Conservation (phyloP, 2,888 invertebrate genomes). For the Celastrina argiolus region DNA sequence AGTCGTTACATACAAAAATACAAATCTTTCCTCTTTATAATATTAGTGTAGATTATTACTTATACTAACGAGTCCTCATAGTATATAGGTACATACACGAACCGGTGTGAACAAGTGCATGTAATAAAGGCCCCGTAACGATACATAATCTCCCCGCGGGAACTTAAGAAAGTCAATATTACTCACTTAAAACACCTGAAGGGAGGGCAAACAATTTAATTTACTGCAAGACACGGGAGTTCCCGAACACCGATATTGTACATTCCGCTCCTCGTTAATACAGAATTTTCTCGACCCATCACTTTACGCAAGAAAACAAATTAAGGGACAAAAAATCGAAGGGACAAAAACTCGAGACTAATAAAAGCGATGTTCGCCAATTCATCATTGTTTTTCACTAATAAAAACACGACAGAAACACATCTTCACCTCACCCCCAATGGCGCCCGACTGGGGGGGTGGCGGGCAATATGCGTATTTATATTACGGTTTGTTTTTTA, state of each 20-base stretch:
- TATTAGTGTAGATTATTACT: no score
- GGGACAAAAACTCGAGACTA: slow-evolving; percentile 41
- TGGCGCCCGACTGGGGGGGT: slow-evolving; percentile 28
- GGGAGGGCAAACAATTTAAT: slow-evolving; percentile 65
- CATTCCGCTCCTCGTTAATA: slow-evolving; percentile 57
- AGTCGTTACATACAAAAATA: no score
- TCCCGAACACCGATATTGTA: slow-evolving; percentile 55
- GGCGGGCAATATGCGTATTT: slow-evolving; percentile 26
- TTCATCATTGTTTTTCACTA: slow-evolving; percentile 72
- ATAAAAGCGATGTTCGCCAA: slow-evolving; percentile 63
- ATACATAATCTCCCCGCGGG: slow-evolving; percentile 14
- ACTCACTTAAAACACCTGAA: slow-evolving; percentile 41
- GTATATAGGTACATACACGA: no score
- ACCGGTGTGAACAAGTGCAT: neutral
- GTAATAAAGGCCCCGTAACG: neutral
- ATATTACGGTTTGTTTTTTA: slow-evolving; percentile 10
- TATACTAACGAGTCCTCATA: no score
- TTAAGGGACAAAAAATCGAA: slow-evolving; percentile 45
- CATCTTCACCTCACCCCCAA: slow-evolving; percentile 41
- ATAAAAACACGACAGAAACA: slow-evolving; percentile 71
- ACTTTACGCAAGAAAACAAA: slow-evolving; percentile 36
- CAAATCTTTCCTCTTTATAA: no score
- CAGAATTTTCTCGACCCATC: slow-evolving; percentile 51
- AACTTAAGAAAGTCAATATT: slow-evolving; percentile 27
- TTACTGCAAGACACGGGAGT: slow-evolving; percentile 51